Conservation (phyloP, 2,113 vertebrate species). For the Bagarius yarrelli region DNA sequence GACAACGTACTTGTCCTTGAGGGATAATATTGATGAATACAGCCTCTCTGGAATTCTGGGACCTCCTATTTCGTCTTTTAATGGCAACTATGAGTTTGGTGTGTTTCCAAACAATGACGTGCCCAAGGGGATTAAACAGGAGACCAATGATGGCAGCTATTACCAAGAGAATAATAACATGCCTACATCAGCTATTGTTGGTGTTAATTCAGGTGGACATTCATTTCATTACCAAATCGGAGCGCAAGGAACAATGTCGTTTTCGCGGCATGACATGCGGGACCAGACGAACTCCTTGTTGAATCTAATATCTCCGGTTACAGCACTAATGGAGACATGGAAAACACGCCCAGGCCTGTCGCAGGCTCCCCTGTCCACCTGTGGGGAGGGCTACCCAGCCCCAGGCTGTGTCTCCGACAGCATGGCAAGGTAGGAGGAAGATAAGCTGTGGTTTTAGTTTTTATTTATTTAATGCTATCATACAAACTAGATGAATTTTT, state of each 20-base stretch:
- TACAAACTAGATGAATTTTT: background rate
- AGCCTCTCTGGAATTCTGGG: constrained; percentile 97
- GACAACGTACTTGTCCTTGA: constrained; percentile 92
- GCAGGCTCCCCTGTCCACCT: constrained; percentile 75
- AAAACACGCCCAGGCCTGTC: constrained; percentile 88
- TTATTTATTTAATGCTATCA: background rate
- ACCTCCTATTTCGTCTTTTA: constrained; percentile 88
- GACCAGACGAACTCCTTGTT: constrained; percentile 93
- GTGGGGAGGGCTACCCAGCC: constrained; percentile 89
- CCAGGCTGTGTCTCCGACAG: constrained; percentile 92
- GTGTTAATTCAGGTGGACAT: constrained; percentile 97
- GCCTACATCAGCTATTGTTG: constrained; percentile 92
- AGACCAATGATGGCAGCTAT: constrained; percentile 88
- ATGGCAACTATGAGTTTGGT: constrained; percentile 84
- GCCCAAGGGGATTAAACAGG: constrained; percentile 93
- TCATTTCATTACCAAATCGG: constrained; percentile 99
- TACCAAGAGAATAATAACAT: constrained; percentile 85
- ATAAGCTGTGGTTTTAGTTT: constrained; percentile 5
- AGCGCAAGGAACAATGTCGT: constrained; percentile 94
- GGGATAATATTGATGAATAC: constrained; percentile 97
- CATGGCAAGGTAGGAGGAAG: constrained; percentile 73
- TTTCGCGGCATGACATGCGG: constrained; percentile 86
- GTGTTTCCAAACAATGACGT: constrained; percentile 83
- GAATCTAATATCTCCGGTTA: constrained; percentile 92
- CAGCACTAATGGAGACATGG: constrained; percentile 92